Percentiles rank a stretch among this genome's conserved stretches.
Conservation (phyloP, 2,888 invertebrate species). For the Dolomedes plantarius region DNA sequence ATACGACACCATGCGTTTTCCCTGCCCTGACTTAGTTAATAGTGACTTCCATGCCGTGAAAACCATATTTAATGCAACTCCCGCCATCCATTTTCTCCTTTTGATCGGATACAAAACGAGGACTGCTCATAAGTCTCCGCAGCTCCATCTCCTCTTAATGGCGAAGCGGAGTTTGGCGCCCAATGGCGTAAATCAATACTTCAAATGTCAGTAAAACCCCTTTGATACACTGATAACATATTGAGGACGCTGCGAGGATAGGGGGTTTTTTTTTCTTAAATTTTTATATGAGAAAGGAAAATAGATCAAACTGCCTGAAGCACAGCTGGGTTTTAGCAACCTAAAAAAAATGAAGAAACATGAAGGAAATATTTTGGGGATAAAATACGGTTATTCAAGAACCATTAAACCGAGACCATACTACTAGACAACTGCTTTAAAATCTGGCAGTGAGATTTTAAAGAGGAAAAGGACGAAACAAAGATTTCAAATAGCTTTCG, state of each 20-base stretch:
- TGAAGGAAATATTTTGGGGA: neutral
- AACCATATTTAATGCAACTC: neutral
- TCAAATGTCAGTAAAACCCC: constrained; percentile 61
- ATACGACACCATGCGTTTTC: no score
- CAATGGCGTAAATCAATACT: constrained; percentile 45
- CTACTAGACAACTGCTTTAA: neutral
- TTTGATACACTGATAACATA: constrained; percentile 63
- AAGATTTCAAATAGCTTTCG: neutral
- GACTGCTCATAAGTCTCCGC: neutral
- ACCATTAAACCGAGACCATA: constrained; percentile 2
- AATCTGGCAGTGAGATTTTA: neutral
- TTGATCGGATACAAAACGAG: neutral
- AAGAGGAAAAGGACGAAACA: neutral
- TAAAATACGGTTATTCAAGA: neutral
- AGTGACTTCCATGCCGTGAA: no score
- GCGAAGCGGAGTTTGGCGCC: constrained; percentile 32
- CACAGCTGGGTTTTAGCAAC: neutral
- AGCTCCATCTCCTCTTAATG: constrained; percentile 11
- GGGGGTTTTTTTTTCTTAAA: constrained; percentile 16
- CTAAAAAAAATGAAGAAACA: neutral
- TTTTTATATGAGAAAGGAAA: constrained; percentile 28
- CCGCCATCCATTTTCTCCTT: neutral
- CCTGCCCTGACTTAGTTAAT: no score
- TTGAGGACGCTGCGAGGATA: constrained; percentile 38
- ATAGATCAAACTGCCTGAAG: constrained; percentile 20